Evolutionary conservation across 2,888 invertebrate genomes (phyloP).

Genomic region (Epsilonema sp.): DNA sequence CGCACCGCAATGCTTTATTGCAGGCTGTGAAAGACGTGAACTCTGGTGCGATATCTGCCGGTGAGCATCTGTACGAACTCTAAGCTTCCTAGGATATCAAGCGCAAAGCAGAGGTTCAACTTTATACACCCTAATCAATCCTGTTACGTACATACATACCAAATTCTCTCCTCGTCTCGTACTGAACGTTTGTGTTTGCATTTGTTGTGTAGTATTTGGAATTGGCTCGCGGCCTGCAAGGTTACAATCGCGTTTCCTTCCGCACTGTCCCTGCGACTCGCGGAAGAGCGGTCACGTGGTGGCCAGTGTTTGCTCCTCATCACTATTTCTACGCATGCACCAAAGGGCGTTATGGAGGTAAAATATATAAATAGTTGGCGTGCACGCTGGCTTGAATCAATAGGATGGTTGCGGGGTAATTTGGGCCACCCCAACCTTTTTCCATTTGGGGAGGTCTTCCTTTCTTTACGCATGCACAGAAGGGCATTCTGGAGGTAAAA

Average conservation of each 20-base stretch:
- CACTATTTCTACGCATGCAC: constrained; percentile 53
- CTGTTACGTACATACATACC: too few relatives aligned
- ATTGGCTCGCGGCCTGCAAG: constrained; percentile 61
- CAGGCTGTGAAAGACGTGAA: constrained; percentile 37
- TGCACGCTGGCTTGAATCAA: too few relatives aligned
- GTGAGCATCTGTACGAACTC: constrained; percentile 75
- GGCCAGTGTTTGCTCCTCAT: constrained; percentile 45
- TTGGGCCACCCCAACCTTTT: too few relatives aligned
- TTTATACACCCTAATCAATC: not conserved
- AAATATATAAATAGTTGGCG: too few relatives aligned
- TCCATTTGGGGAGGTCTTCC: too few relatives aligned
- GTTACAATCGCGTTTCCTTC: constrained; percentile 79
- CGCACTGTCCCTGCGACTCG: constrained; percentile 76
- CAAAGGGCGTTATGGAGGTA: constrained; percentile 53
- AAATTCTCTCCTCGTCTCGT: not conserved
- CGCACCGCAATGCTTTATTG: too few relatives aligned
- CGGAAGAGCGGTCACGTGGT: constrained; percentile 63
- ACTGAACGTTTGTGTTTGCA: not conserved
- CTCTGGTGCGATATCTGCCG: constrained; percentile 68
- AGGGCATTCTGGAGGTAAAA: constrained; percentile 43
- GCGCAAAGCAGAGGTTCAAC: constrained; percentile 50
- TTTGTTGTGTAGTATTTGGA: constrained; percentile 45
- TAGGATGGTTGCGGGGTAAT: too few relatives aligned
- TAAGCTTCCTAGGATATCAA: constrained; percentile 80
- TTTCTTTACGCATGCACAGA: too few relatives aligned